Conservation (phyloP, 2,797 vertebrate species). For the Pseudomugil gertrudae region DNA sequence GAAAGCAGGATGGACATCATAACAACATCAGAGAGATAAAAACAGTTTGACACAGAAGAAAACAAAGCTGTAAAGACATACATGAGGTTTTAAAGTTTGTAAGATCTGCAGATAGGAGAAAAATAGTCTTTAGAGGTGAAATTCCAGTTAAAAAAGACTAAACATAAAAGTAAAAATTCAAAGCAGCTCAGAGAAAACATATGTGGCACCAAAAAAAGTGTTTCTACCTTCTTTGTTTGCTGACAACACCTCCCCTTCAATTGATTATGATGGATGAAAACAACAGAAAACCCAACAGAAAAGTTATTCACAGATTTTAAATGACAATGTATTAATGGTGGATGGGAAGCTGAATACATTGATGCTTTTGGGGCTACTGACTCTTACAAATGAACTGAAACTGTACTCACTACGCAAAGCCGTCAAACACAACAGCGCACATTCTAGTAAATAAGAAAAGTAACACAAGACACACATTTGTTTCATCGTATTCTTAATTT, state of each 20-base stretch:
- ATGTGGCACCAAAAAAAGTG: not conserved
- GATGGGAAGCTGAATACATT: not conserved
- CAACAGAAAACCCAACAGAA: conserved; percentile 5
- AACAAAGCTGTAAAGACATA: not conserved
- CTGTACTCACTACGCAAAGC: no score
- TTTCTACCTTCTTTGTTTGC: conserved; percentile 33
- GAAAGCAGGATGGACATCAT: not conserved
- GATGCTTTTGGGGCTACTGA: not conserved
- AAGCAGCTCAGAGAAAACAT: not conserved
- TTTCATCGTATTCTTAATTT: not conserved
- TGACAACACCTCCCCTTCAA: conserved; percentile 36
- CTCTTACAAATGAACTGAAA: not conserved
- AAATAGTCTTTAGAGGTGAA: not conserved
- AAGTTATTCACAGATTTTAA: not conserved
- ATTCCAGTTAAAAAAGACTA: not conserved
- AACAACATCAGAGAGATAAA: no score
- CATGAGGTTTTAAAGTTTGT: not conserved
- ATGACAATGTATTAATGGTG: not conserved
- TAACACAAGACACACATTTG: no score
- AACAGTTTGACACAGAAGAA: not conserved
- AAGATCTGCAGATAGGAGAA: not conserved
- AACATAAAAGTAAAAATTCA: not conserved
- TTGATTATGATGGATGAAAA: not conserved
- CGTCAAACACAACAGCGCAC: no score
- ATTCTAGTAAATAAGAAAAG: no score